Evolutionary conservation across 2,113 vertebrate species (phyloP), one percentile per base, ranked within the genome.

Genomic region (Pleuronectes platessa): DNA sequence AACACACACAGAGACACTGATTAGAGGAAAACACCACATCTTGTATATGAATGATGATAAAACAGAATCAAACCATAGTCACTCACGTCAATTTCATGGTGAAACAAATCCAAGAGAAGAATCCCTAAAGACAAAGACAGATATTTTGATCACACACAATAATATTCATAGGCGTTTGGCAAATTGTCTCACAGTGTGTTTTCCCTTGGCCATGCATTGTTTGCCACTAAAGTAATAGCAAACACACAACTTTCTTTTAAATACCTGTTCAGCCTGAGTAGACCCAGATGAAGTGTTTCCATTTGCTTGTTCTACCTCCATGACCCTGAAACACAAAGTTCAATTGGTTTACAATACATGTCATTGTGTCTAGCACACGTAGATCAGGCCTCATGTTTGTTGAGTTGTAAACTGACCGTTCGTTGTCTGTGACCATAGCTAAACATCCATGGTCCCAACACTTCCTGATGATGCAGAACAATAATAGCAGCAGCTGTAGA

Each of bases 371-470:
- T 47, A 61, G 45, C 27, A 61, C 37, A 66, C 24, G 0, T 31
- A 17, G 21, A 18, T 18, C 17, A 31, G 35, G 13, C 8, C 24
- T 51, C 3, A 23, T 42, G 10, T 42, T 12, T 53, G 35, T 27
- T 1, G 68, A 20, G 35, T 26, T 27, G 15, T 60, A 3, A 59
- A 91, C 91, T 89, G 91, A 99, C 98, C 94, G 94, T 68, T 93
- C 90, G 9, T 64, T 81, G 84, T 98, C 96, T 35, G 97, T 94
- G 2, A 99, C 94, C 71, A 98, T 86, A 1, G 98, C 97, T 59
- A 98, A 93, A 24, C 96, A 95, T 24, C 97, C 97, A 0, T 97
- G 96, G 88, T 98, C 97, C 97, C 97, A 98, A 83, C 97, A 94
- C 74, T 85, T 95, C 88, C 98, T 94, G 92, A 98, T 96, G 67